A percentile compares a stretch with the other conserved stretches of the same genome.
Conservation (phyloP, 2,113 vertebrate genomes). For the Mirza zaza region DNA sequence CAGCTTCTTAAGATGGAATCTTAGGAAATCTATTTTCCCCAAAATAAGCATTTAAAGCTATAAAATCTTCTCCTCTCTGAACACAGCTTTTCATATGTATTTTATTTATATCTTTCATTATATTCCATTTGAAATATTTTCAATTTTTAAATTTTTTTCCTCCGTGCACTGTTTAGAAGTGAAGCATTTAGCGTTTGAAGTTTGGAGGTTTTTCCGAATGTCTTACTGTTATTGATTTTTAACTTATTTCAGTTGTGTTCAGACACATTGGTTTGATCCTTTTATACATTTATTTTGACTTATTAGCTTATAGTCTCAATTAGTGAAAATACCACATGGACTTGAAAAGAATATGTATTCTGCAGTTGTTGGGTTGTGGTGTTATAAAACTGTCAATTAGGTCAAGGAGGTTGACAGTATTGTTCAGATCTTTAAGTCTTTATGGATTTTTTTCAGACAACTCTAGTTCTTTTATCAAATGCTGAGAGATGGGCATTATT, state of each 20-base stretch:
- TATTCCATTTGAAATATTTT: not conserved
- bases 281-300: slow-evolving; percentile 4
- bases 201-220: not conserved
- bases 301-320: not conserved
- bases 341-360: not conserved
- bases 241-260: not conserved
- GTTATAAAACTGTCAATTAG: not conserved
- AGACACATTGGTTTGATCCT: not conserved
- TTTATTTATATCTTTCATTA: not conserved
- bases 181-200: not conserved
- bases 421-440: not conserved
- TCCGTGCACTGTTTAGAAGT: not conserved
- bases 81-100: not conserved
- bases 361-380: not conserved
- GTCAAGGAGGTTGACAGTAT: not conserved
- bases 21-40: not conserved
- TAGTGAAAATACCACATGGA: not conserved
- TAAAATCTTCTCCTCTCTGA: not conserved
- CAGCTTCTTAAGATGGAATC: not conserved
- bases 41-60: not conserved
- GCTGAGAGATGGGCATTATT: not conserved
- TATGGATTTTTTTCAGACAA: not conserved
- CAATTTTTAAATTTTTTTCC: not conserved
- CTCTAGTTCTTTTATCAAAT: not conserved
- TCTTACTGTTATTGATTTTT: not conserved